Evolutionary conservation across 2,113 vertebrate genomes (phyloP), one percentile per base, ranked within the genome.

Genomic region (Scytalopus superciliaris): DNA sequence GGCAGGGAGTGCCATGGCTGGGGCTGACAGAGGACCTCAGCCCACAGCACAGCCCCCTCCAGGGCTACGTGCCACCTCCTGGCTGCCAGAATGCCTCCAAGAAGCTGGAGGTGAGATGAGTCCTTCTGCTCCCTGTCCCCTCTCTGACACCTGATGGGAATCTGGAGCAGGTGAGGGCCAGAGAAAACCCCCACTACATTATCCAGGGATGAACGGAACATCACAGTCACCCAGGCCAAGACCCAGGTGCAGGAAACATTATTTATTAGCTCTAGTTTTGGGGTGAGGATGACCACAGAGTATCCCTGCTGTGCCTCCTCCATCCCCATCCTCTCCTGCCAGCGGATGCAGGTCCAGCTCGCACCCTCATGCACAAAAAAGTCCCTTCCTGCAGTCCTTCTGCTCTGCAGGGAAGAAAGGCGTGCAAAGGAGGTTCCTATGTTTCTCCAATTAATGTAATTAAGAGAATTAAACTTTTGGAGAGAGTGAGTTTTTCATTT

Each of bases 361-460:
- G 0, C 47, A 44, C 49, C 47, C 50, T 35, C 7, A 8, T 21
- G 13, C 49, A 55, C 62, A 53, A 78, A 19, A 19, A 28, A 14
- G 5, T 7, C 44, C 42, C 35, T 73, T 92, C 31, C 87, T 14
- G 11, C 39, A 25, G 33, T 44, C 56, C 27, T 42, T 64, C 78
- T 62, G 68, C 50, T 89, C 74, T 28, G 42, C 55, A 76, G 45
- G 76, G 74, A 80, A 77, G 74, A 84, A 72, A 66, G 5, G 1
- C 28, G 39, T 6, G 9, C 60, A 75, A 89, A 94, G 90, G 80
- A 96, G 96, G 92, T 69, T 81, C 87, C 96, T 93, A 68, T 87
- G 60, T 97, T 98, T 97, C 98, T 97, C 94, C 97, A 97, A 98
- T 98, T 98, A 98, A 98, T 98, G 97, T 96, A 97, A 98, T 98